phyloP scores from a whole-genome alignment of 2,797 vertebrate species.

The Muscicapa striata region DNA sequence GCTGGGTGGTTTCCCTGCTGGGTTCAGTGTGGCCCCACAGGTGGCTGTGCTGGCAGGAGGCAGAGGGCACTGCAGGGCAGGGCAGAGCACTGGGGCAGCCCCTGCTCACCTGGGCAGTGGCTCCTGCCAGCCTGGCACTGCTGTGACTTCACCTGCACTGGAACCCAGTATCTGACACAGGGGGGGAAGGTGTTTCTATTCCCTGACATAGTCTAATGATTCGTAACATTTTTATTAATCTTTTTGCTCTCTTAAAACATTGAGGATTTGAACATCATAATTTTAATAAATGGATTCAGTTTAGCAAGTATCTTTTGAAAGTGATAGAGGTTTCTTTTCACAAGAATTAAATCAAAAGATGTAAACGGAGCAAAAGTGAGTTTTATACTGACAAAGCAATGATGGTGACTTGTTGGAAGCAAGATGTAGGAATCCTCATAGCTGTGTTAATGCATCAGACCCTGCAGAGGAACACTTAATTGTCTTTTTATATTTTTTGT shows the following conservation, averaged over 20 bases:
- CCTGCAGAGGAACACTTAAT: background rate
- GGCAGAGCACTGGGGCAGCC: background rate
- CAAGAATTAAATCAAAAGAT: background rate
- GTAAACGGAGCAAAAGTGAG: background rate
- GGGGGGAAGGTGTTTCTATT: background rate
- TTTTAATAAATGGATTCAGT: background rate
- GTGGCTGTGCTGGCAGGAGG: background rate
- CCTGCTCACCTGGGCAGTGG: background rate
- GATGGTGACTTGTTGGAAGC: background rate
- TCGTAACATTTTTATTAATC: background rate
- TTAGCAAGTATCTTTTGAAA: background rate
- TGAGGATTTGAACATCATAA: background rate
- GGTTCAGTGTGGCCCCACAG: background rate
- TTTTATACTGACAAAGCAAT: background rate
- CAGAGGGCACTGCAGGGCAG: constrained; percentile 37
- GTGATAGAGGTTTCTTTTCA: background rate
- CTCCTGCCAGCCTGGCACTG: background rate
- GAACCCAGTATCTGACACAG: background rate
- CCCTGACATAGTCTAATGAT: background rate
- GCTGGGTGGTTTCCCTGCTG: background rate
- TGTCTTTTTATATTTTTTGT: background rate
- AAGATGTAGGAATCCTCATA: background rate
- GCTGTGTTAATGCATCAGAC: background rate
- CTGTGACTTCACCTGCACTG: background rate
- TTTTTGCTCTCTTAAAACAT: background rate